Evolutionary conservation across 2,888 invertebrate species (phyloP), one percentile per base, ranked within the genome.

Genomic region (Drosophila fulvimacula): DNA sequence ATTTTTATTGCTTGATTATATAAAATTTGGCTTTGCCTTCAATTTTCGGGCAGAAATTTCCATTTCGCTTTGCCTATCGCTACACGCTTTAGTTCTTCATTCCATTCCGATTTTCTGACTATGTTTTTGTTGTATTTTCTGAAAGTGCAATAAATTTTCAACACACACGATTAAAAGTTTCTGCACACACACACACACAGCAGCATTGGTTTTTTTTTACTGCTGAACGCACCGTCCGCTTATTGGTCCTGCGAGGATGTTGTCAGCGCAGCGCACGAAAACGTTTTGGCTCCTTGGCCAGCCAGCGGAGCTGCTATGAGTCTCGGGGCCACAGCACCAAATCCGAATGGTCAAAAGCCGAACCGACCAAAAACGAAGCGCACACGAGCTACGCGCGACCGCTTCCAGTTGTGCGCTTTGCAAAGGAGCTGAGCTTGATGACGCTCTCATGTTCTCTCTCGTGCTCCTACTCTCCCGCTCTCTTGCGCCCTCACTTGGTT

Each of bases 1-100:
- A 74, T 82, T 82, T 88, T 85, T 89, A 90, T 90, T 77, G 77
- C 81, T 89, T 90, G 88, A 90, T 88, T 88, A 88, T 90, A 89
- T 88, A 88, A 88, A 83, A 88, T 87, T 79, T 84, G 78, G 75
- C 72, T 78, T 70, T 81, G 76, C 73, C 64, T 71, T 69, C 55
- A 65, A 72, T 58, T 68, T 61, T 61, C 27, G 56, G 56, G 53
- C 49, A 51, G 56, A 52, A 61, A 52, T 62, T 78, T 58, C 42
- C 42, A 64, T 59, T 61, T 42, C 13, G 17, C 53, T 59, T 59
- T 46, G 38, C 57, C n/a, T 46, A 57, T 42, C 19, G 24, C 30
- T 19, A 11, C 21, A 15, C 17, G 52, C 36, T 67, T 53, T 44
- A 34, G 32, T 38, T 49, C 55, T 48, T 62, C 36, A 36, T 52